Evolutionary conservation across 2,113 vertebrate species (phyloP).

Genomic region (Donacobius atricapilla): DNA sequence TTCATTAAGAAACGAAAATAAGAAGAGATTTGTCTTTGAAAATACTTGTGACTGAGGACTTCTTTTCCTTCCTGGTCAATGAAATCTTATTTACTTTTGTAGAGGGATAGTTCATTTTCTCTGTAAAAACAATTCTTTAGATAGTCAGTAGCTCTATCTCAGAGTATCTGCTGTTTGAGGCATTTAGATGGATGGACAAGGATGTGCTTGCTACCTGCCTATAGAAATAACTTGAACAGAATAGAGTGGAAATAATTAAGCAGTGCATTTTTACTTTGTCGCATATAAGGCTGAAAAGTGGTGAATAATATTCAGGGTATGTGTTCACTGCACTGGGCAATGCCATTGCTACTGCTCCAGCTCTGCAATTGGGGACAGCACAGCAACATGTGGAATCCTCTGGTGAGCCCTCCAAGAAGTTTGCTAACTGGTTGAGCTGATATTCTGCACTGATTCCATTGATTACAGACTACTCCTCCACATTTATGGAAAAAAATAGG

Average conservation of each 20-base stretch:
- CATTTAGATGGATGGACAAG: neutral
- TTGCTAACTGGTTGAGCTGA: neutral
- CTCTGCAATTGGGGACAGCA: neutral
- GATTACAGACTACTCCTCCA: neutral
- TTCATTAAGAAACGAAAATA: neutral
- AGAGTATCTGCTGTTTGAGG: neutral
- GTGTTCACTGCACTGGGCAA: too few relatives aligned
- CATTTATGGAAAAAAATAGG: neutral
- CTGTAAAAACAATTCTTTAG: neutral
- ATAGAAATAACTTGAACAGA: neutral
- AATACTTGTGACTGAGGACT: neutral
- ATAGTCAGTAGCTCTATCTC: neutral
- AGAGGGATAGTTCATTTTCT: neutral
- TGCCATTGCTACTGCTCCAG: neutral
- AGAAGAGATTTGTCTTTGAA: neutral
- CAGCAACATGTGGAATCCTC: neutral
- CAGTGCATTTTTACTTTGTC: neutral
- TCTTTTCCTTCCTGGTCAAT: neutral
- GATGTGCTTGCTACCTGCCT: neutral
- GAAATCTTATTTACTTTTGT: neutral
- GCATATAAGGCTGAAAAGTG: neutral
- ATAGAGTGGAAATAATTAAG: neutral
- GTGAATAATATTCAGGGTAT: neutral
- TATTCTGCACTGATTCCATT: neutral
- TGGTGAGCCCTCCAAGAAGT: neutral